phyloP scores from a whole-genome alignment of 2,797 vertebrate species.

The Malurus splendens region DNA sequence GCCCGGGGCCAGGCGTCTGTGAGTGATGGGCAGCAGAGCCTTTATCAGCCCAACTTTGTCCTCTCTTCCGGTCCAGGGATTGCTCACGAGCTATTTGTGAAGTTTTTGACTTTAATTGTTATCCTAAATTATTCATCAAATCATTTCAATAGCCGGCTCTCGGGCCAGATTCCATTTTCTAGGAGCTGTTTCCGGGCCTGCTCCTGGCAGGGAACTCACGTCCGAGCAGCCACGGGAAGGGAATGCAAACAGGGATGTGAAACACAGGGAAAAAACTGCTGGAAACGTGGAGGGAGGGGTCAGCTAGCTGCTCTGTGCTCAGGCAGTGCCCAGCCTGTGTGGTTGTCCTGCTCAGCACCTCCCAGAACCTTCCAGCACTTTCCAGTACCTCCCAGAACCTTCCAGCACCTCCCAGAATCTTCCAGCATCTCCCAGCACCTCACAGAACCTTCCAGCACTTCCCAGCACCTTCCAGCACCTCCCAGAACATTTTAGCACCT shows the following conservation, averaged over 20 bases:
- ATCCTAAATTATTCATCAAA: conserved; percentile 63
- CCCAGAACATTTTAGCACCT: too few relatives aligned
- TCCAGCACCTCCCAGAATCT: too few relatives aligned
- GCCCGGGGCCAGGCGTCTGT: not conserved
- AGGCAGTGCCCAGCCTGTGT: fast-evolving
- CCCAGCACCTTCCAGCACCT: too few relatives aligned
- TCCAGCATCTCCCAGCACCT: too few relatives aligned
- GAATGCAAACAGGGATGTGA: not conserved
- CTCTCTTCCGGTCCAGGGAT: conserved; percentile 44
- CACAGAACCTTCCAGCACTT: too few relatives aligned
- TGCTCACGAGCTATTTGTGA: conserved; percentile 57
- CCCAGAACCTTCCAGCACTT: not conserved
- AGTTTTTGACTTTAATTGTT: conserved; percentile 58
- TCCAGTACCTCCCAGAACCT: not conserved
- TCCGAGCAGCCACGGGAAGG: not conserved
- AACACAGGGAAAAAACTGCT: not conserved
- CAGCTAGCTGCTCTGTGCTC: not conserved
- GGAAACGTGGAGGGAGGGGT: fast-evolving
- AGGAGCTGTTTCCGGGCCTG: conserved; percentile 9
- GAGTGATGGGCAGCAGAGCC: conserved; percentile 42
- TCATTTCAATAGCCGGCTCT: conserved; percentile 37
- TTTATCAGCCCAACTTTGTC: conserved; percentile 45
- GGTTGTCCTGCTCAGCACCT: not conserved
- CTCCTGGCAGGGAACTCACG: not conserved
- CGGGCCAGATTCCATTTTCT: conserved; percentile 19